A percentile compares a stretch with the other conserved stretches of the same genome.
phyloP scores from a whole-genome alignment of 2,797 vertebrate genomes.

The Pygocentrus nattereri region DNA sequence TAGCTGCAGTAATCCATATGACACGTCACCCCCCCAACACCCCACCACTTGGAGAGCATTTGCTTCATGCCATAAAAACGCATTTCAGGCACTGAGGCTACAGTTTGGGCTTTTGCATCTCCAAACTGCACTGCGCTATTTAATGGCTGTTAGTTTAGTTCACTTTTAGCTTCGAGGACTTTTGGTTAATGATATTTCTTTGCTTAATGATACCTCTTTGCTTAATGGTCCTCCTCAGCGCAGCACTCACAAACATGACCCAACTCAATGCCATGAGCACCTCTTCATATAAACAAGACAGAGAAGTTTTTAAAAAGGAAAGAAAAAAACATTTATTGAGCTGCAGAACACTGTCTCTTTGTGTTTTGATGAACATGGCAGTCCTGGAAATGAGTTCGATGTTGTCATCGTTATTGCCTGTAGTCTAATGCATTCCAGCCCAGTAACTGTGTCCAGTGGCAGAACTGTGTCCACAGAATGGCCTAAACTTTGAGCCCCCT shows the following conservation, averaged over 20 bases:
- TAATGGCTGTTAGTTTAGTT: conserved; percentile 1
- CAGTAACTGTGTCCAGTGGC: background rate
- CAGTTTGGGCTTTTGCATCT: conserved; percentile 7
- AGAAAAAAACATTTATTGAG: background rate
- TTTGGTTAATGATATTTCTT: conserved; percentile 10
- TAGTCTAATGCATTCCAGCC: background rate
- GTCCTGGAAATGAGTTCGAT: background rate
- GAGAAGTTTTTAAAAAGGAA: background rate
- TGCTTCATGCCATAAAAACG: conserved; percentile 42
- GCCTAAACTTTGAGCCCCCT: background rate
- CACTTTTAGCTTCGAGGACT: conserved; percentile 1
- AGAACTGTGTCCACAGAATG: background rate
- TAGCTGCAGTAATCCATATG: background rate
- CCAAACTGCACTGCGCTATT: conserved; percentile 14
- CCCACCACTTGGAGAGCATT: conserved; percentile 44
- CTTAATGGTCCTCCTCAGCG: background rate
- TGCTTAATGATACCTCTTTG: background rate
- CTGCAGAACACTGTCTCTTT: background rate
- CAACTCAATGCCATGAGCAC: background rate
- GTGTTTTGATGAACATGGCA: background rate
- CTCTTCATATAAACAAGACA: background rate
- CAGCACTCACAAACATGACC: conserved; percentile 12
- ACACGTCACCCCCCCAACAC: conserved; percentile 31
- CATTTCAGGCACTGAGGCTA: conserved; percentile 6
- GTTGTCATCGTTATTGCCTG: conserved; percentile 5